These are phyloP conservation scores for Galaxea fascicularis DNA, from an alignment of 92 coral and sea anemone species.

Conservation along the genomic window DNA sequence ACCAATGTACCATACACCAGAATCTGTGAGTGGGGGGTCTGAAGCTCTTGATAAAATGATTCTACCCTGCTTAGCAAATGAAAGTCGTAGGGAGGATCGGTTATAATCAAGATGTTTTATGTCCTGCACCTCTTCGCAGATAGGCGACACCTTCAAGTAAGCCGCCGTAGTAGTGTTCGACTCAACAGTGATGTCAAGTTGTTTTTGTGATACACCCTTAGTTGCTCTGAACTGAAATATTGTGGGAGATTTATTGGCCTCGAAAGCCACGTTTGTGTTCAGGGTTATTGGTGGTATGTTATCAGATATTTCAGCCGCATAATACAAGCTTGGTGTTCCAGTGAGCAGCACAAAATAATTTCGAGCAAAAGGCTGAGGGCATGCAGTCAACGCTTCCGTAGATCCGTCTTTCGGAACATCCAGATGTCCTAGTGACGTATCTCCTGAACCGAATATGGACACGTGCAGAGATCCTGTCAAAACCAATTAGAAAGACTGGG, in stretches of 20 bases:
- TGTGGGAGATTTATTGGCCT: neutral
- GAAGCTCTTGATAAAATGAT: slow-evolving; percentile 77
- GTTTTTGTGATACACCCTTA: slow-evolving; percentile 28
- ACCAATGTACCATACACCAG: slow-evolving; percentile 75
- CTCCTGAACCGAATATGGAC: slow-evolving; percentile 29
- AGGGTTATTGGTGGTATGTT: neutral
- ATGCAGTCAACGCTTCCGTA: neutral
- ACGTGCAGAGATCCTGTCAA: slow-evolving; percentile 41
- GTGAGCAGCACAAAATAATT: slow-evolving; percentile 18
- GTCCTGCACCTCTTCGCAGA: slow-evolving; percentile 48
- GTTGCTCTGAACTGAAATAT: slow-evolving; percentile 42
- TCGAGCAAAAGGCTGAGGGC: slow-evolving; percentile 20
- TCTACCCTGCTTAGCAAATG: slow-evolving; percentile 70
- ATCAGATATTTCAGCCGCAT: slow-evolving; percentile 27
- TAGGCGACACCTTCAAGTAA: slow-evolving; percentile 69
- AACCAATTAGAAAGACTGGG: neutral
- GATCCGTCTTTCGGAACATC: neutral
- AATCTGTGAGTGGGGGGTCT: slow-evolving; percentile 53
- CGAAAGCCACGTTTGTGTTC: neutral
- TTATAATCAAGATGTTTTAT: slow-evolving; percentile 19
- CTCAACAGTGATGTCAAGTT: slow-evolving; percentile 77
- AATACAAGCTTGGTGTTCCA: slow-evolving; percentile 23
- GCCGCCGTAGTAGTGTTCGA: slow-evolving; percentile 47
- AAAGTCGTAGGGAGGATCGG: slow-evolving; percentile 50
- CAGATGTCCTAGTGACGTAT: slow-evolving; percentile 26